Percentiles rank a stretch among this genome's conserved stretches.
These are phyloP conservation scores for Galago senegalensis DNA, from an alignment of 2,797 vertebrate genomes.

Conservation along the genomic window DNA sequence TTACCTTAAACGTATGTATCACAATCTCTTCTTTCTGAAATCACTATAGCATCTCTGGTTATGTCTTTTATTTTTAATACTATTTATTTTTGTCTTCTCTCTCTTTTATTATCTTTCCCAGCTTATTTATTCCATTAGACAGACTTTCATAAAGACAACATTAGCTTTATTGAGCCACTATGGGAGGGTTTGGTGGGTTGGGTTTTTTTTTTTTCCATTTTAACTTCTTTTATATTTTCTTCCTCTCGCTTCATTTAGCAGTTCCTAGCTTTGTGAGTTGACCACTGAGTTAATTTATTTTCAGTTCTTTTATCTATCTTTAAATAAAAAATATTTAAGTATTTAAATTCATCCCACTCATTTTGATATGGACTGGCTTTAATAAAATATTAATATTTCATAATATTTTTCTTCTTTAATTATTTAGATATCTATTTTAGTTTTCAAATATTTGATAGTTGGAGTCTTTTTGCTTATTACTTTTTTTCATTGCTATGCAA, in stretches of 20 bases:
- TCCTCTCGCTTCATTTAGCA: neutral
- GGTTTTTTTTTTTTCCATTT: neutral
- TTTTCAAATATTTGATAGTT: neutral
- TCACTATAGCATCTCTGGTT: neutral
- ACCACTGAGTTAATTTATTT: neutral
- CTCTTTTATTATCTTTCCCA: neutral
- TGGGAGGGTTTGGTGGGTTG: neutral
- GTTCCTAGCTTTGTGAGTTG: neutral
- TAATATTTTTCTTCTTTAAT: slow-evolving; percentile 1
- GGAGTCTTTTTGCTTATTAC: neutral
- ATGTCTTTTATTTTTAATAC: neutral
- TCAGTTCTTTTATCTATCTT: neutral
- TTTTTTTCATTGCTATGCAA: neutral
- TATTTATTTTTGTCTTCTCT: slow-evolving; percentile 2
- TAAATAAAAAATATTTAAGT: neutral
- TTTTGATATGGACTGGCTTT: neutral
- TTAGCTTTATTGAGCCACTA: neutral
- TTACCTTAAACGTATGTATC: neutral
- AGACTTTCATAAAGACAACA: neutral
- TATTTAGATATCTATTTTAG: slow-evolving; percentile 36
- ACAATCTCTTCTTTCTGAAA: neutral
- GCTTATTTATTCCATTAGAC: neutral
- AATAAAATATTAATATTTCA: neutral
- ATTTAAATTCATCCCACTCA: neutral
- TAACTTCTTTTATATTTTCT: slow-evolving; percentile 18